A percentile compares a stretch with the other conserved stretches of the same genome.
Evolutionary conservation across 1,140 invertebrate genomes (phyloP).

Genomic region (Bombus haemorrhoidalis): DNA sequence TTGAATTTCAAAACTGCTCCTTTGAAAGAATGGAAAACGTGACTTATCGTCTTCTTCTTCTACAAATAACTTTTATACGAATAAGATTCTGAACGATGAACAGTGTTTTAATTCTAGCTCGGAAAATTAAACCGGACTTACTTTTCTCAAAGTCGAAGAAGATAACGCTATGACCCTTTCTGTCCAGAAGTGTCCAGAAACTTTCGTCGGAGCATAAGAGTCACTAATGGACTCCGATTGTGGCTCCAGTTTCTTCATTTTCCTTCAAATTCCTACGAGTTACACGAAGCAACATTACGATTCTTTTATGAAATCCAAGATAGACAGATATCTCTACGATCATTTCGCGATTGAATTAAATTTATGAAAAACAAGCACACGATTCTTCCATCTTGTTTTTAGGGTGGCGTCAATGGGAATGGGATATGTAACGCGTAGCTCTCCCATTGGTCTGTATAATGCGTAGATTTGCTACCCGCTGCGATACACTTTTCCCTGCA

Average conservation of each 20-base stretch:
- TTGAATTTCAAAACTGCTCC: no score
- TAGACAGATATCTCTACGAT: not conserved
- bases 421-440: not conserved
- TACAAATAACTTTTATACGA: no score
- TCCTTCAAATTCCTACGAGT: not conserved
- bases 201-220: not conserved
- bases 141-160: no score
- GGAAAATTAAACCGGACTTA: no score
- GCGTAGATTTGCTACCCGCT: conserved; percentile 59
- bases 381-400: conserved; percentile 6
- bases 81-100: no score
- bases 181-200: not conserved
- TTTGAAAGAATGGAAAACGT: no score
- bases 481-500: conserved; percentile 61
- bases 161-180: not conserved
- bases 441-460: conserved; percentile 56
- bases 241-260: not conserved
- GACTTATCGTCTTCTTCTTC: no score
- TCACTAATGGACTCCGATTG: not conserved
- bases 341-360: not conserved
- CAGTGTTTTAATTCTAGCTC: no score
- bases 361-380: conserved; percentile 32
- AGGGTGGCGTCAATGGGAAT: conserved; percentile 28
- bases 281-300: not conserved
- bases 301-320: not conserved